Conservation (phyloP, 2,113 vertebrate species). For the Aspiorhynchus laticeps region DNA sequence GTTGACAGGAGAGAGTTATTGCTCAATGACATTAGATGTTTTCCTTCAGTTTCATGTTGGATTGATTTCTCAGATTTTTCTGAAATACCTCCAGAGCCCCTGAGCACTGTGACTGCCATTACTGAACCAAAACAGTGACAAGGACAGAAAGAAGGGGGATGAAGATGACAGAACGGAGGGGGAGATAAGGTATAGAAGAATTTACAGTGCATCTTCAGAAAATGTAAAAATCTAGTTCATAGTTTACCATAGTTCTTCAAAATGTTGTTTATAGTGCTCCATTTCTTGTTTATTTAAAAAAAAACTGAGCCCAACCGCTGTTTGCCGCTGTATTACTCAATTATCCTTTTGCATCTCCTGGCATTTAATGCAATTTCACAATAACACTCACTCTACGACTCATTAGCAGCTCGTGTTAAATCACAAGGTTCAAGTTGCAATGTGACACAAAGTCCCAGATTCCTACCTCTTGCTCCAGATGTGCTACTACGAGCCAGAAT, state of each 20-base stretch:
- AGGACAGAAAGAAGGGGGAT: slow-evolving; percentile 26
- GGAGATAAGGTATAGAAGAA: background rate
- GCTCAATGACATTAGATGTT: slow-evolving; percentile 85
- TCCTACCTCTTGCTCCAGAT: slow-evolving; percentile 66
- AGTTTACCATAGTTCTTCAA: background rate
- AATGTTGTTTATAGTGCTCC: background rate
- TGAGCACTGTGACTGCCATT: slow-evolving; percentile 72
- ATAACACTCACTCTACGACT: slow-evolving; percentile 79
- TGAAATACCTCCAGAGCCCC: slow-evolving; percentile 83
- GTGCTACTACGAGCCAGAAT: slow-evolving; percentile 75
- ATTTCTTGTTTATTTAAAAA: background rate
- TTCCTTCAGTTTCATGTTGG: slow-evolving; percentile 85
- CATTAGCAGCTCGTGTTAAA: slow-evolving; percentile 79
- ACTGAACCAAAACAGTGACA: slow-evolving; percentile 5
- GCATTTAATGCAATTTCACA: slow-evolving; percentile 84
- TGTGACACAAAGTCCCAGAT: slow-evolving; percentile 17
- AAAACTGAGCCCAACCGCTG: slow-evolving; percentile 3
- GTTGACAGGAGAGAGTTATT: slow-evolving; percentile 80
- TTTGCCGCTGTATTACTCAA: slow-evolving; percentile 43
- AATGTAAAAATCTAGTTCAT: background rate
- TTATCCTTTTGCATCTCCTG: slow-evolving; percentile 60
- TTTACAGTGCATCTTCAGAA: no score
- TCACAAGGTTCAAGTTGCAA: slow-evolving; percentile 56
- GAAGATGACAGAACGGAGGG: slow-evolving; percentile 14
- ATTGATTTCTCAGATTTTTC: slow-evolving; percentile 80